phyloP scores from a whole-genome alignment of 2,113 vertebrate species.

The Geococcyx californianus region DNA sequence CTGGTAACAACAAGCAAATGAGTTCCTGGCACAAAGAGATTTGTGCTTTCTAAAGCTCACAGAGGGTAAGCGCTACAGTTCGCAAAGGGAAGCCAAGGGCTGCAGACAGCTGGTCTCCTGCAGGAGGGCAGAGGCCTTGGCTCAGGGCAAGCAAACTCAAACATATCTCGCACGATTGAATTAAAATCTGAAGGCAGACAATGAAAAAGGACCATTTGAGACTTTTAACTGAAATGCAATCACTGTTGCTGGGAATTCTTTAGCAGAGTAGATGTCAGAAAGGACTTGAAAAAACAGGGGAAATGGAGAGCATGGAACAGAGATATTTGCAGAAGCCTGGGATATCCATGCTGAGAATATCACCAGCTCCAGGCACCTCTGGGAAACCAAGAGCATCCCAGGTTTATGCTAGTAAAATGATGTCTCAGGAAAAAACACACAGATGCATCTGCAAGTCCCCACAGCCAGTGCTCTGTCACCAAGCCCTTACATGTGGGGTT shows the following conservation, averaged over 20 bases:
- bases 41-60: conserved; percentile 46
- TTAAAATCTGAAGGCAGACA: neutral
- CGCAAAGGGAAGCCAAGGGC: conserved; percentile 5
- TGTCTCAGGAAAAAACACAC: neutral
- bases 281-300: neutral
- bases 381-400: neutral
- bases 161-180: neutral
- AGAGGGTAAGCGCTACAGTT: neutral
- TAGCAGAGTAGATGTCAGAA: neutral
- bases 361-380: accelerated
- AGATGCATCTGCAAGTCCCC: neutral
- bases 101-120: conserved; percentile 11
- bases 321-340: neutral
- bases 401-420: neutral
- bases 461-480: neutral
- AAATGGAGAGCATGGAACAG: neutral
- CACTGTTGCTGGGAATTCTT: neutral
- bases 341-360: neutral
- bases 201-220: neutral
- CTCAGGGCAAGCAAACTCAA: neutral
- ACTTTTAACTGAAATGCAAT: neutral
- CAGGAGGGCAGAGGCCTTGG: neutral
- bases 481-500: accelerated
- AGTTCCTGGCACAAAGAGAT: conserved; percentile 37
- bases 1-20: conserved; percentile 48